Evolutionary conservation across 2,888 invertebrate species (phyloP).

Genomic region (Linnaemya tessellans): DNA sequence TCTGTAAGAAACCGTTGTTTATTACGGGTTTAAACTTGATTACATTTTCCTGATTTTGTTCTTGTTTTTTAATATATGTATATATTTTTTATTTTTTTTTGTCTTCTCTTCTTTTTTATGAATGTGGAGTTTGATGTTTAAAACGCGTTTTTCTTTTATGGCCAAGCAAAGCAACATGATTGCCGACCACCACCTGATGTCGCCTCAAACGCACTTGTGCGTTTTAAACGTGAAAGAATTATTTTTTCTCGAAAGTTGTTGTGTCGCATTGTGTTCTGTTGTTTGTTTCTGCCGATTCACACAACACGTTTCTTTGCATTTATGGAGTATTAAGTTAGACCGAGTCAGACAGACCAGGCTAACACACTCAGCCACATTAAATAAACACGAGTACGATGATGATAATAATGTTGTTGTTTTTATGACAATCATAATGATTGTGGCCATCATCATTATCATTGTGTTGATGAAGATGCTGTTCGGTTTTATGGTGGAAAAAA

Average conservation of each 20-base stretch:
- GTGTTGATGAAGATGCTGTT: constrained; percentile 35
- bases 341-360: background rate
- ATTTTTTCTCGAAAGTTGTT: constrained; percentile 13
- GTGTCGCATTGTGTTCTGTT: background rate
- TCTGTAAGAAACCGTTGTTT: constrained; percentile 54
- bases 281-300: constrained; percentile 6
- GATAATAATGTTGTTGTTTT: constrained; percentile 37
- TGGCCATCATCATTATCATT: constrained; percentile 2
- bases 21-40: constrained; percentile 62
- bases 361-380: constrained; percentile 18
- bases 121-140: background rate
- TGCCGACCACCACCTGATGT: constrained; percentile 60
- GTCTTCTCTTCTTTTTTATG: background rate
- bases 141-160: constrained; percentile 55
- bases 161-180: constrained; percentile 34
- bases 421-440: constrained; percentile 4
- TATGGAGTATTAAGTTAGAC: background rate
- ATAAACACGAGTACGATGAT: background rate
- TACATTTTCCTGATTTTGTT: constrained; percentile 20
- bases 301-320: constrained; percentile 53
- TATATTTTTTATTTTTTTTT: background rate
- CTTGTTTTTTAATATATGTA: too few species aligned
- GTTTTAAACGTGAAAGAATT: constrained; percentile 55
- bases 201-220: constrained; percentile 69
- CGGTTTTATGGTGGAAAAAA: constrained; percentile 33